phyloP scores from a whole-genome alignment of 2,888 invertebrate genomes.

The Polia nebulosa region DNA sequence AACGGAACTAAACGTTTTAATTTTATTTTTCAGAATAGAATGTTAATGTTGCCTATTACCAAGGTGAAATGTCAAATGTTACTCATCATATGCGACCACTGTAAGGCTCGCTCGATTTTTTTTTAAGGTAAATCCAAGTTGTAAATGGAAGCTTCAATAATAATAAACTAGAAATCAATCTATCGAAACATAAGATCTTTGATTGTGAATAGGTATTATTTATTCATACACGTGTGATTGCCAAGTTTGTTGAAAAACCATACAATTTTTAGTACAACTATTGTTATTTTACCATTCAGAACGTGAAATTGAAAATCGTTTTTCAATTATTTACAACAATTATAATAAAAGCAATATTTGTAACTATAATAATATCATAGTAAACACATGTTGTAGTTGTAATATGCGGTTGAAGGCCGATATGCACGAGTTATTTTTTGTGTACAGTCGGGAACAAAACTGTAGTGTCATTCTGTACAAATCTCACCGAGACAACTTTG shows the following conservation, averaged over 20 bases:
- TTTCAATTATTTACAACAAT: constrained; percentile 2
- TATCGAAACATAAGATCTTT: background rate
- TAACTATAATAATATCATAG: background rate
- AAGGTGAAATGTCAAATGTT: no score
- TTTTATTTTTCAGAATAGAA: no score
- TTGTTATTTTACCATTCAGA: background rate
- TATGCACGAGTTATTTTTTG: background rate
- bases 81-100: no score
- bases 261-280: background rate
- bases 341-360: background rate
- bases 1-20: no score
- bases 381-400: constrained; percentile 4
- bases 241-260: constrained; percentile 1
- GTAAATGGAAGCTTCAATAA: background rate
- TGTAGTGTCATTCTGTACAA: background rate
- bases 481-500: background rate
- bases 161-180: background rate
- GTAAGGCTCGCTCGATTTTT: no score
- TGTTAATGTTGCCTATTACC: no score
- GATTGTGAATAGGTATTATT: constrained; percentile 9
- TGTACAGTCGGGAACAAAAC: constrained; percentile 7
- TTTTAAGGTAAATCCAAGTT: no score
- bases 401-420: no score
- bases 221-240: background rate
- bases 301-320: background rate